Conservation (phyloP, 2,113 vertebrate genomes). For the Collichthys lucidus region DNA sequence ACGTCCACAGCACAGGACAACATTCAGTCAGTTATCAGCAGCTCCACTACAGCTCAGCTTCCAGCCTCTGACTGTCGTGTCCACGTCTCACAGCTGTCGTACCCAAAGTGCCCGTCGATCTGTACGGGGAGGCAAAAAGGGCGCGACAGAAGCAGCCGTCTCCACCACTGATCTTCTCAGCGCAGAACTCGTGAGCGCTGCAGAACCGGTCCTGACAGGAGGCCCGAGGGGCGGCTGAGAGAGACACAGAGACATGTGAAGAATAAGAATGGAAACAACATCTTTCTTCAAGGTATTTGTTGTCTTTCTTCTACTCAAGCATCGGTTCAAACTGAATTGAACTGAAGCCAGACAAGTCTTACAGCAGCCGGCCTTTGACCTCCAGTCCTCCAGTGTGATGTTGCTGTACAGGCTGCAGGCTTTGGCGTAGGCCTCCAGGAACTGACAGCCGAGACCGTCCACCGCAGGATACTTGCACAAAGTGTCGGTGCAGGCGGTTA, state of each 20-base stretch:
- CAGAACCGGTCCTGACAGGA: background rate
- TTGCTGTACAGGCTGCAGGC: too few relatives aligned
- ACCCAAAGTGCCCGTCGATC: slow-evolving; percentile 9
- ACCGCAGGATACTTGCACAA: too few relatives aligned
- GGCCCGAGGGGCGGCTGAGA: background rate
- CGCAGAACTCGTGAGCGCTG: slow-evolving; percentile 52
- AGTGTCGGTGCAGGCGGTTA: too few relatives aligned
- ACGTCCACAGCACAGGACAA: background rate
- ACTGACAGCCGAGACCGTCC: too few relatives aligned
- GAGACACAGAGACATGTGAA: background rate
- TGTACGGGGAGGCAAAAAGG: slow-evolving; percentile 41
- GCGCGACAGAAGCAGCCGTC: slow-evolving; percentile 44
- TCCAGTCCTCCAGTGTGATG: too few relatives aligned
- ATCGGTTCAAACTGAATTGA: too few relatives aligned
- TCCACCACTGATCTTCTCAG: background rate
- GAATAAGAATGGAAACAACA: background rate
- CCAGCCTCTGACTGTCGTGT: background rate
- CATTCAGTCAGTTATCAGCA: background rate
- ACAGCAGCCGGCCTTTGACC: too few relatives aligned
- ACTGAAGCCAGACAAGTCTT: too few relatives aligned
- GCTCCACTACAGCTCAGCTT: background rate
- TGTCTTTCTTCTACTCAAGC: too few relatives aligned
- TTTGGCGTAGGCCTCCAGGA: too few relatives aligned
- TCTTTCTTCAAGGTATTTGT: too few relatives aligned
- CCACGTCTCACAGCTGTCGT: background rate